phyloP scores from a whole-genome alignment of 2,888 invertebrate genomes.

The Phragmatobia fuliginosa region DNA sequence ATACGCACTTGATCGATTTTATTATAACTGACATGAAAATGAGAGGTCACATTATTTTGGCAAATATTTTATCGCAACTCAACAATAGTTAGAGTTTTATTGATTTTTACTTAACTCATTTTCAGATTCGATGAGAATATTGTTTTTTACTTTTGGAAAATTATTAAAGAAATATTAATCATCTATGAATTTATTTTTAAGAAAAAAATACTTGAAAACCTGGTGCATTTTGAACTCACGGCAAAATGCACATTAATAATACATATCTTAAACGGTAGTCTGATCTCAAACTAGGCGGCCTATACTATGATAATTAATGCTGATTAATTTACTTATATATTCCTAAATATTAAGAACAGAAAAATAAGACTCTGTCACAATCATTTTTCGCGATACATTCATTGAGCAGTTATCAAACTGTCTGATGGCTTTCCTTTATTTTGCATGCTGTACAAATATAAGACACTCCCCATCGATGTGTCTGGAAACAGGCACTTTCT shows the following conservation, averaged over 20 bases:
- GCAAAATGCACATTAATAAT: too few relatives aligned
- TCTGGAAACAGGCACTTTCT: constrained; percentile 39
- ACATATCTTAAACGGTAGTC: too few relatives aligned
- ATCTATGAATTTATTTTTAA: too few relatives aligned
- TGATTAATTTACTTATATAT: too few relatives aligned
- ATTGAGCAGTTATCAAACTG: background rate
- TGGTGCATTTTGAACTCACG: background rate
- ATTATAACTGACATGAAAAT: background rate
- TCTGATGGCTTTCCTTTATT: background rate
- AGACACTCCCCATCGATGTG: constrained; percentile 28
- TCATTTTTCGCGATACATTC: background rate
- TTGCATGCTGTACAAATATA: constrained; percentile 5
- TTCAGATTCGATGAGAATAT: too few relatives aligned
- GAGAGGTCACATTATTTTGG: background rate
- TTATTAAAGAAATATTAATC: too few relatives aligned
- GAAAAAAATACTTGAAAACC: background rate
- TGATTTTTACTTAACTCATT: background rate
- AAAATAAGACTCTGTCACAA: too few relatives aligned
- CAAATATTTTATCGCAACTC: background rate
- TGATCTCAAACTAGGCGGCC: too few relatives aligned
- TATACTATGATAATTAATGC: too few relatives aligned
- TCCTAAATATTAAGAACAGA: too few relatives aligned
- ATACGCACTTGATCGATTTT: too few relatives aligned
- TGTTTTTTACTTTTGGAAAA: too few relatives aligned
- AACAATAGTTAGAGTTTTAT: background rate